Base-by-base conservation (phyloP, 2,113 vertebrate species). In the Osmerus eperlanus region DNA sequence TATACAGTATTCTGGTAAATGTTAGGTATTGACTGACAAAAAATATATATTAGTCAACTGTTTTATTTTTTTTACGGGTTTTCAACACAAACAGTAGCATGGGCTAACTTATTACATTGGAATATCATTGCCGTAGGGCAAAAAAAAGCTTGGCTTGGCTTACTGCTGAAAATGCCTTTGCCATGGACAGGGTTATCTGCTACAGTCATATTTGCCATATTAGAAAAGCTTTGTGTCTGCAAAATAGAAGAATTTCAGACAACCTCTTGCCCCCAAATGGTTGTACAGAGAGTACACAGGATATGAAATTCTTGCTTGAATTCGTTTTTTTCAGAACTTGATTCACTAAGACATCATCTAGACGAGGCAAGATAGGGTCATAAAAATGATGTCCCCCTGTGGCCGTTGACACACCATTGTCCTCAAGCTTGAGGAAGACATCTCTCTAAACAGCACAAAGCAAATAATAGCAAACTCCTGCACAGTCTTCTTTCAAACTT, bases 401-500 rank as follows among this genome's bases (percentile, higher is more conserved):
- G 7, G 41, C 41, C 1, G 4, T 47, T 12, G 41, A 47, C 41
- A 47, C 41, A 47, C 41, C 41, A 9, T 47, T 47, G 41, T 47
- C 41, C 41, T 7, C 41, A 9, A 47, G 41, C 41, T 47, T 47
- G 41, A 47, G 41, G 41, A 47, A 47, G 2, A 12, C 41, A 11
- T 47, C 7, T 47, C 41, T 47, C 9, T 47, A 47, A 47, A 47
- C 41, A 47, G 41, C 41, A 47, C 41, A 47, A 47, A 47, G 41
- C 41, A 47, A 47, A 47, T 47, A 47, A 36, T 66, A 76, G 68
- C 83, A 87, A 82, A 82, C 83, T 73, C 83, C 9, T 70, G 16
- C 32, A 71, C 82, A 56, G 82, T 81, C 77, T 79, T 81, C 66
- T 68, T 66, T 78, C 67, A 75, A 72, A 68, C 67, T 75, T 60